Evolutionary conservation across 2,113 vertebrate genomes (phyloP), one percentile per base, ranked within the genome.

Genomic region (Oncorhynchus tshawytscha): DNA sequence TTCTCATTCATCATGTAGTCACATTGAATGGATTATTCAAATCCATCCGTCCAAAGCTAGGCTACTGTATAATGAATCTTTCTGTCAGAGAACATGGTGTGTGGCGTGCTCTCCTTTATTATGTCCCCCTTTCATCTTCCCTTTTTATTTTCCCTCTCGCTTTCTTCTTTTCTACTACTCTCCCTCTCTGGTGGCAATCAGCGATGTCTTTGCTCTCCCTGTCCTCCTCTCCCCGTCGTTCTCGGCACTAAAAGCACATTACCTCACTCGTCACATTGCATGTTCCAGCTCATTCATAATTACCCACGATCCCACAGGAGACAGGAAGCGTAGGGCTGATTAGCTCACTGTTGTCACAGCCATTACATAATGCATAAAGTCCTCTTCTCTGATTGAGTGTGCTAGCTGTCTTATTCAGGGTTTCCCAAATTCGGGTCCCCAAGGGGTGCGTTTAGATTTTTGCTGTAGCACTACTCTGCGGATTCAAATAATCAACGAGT

Each of bases 271-370:
- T 54, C 5, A 25, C 76, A 68, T 67, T 77, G 77, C 80, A 71
- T 73, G 76, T 75, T 84, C 49, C 76, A 74, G 57, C 84, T 88
- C 84, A 82, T 90, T 89, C 81, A 86, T 91, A 91, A 91, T 92
- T 90, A 92, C 89, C 81, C 20, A 78, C 75, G 77, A 68, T 84
- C 89, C 88, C 89, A 79, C 81, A 74, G 82, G 88, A 88, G 77
- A 81, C 70, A 74, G 79, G 84, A 87, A 77, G 85, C 85, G 71
- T 79, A 68, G 62, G 8, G n/a, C 83, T 88, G 91, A 86, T 90
- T 85, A 87, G 85, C 84, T 86, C 27, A 18, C 86, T 84, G 87
- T 83, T 82, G 77, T 82, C 78, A 45, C 83, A 74, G 76, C 74
- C 77, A 80, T 89, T 85, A 82, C 84, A 89, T 85, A 45, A 81